phyloP scores from a whole-genome alignment of 2,888 invertebrate species.

The Rotaria socialis region DNA sequence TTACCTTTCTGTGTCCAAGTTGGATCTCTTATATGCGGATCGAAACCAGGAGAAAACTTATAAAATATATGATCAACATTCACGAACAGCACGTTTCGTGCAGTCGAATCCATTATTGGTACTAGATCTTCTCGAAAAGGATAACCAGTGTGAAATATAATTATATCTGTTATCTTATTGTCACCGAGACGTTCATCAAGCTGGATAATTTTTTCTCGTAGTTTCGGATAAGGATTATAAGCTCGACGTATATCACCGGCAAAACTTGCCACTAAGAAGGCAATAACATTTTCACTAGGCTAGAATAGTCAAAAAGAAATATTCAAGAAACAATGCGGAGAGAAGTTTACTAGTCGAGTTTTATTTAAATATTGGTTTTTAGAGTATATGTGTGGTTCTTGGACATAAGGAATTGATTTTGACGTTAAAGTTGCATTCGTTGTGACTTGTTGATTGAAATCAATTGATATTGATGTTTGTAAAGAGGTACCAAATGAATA shows the following conservation, averaged over 20 bases:
- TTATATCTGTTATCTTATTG: not conserved
- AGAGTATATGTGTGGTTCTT: not conserved
- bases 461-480: not conserved
- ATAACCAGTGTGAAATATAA: constrained; percentile 24
- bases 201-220: not conserved
- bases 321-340: not conserved
- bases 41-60: not conserved
- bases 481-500: not conserved
- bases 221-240: not conserved
- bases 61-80: constrained; percentile 5
- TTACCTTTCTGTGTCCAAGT: not conserved
- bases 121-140: not conserved
- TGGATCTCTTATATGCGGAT: not conserved
- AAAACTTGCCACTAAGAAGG: not conserved
- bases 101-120: not conserved
- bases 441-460: not conserved
- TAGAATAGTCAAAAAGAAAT: not conserved
- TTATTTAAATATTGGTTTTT: not conserved
- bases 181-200: not conserved
- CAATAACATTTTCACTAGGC: not conserved
- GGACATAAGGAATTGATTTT: not conserved
- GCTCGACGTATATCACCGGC: not conserved
- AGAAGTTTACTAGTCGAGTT: not conserved
- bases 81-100: not conserved
- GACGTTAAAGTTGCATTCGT: not conserved